These are phyloP conservation scores for Vespertilio murinus DNA, from an alignment of 2,797 vertebrate genomes.

Conservation along the genomic window DNA sequence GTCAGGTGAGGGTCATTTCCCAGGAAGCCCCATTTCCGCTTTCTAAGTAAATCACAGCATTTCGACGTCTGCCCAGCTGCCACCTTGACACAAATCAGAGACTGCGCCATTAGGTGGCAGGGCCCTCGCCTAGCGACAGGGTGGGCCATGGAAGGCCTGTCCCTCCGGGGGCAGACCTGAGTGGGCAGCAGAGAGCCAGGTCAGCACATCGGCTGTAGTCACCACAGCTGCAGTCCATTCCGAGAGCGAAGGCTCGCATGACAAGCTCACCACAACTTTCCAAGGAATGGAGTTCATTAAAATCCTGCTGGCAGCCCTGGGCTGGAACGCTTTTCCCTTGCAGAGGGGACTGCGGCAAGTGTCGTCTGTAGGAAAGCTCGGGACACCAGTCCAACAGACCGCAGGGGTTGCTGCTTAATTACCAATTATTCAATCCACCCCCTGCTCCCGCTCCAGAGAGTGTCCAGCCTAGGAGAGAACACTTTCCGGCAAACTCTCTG, in stretches of 20 bases:
- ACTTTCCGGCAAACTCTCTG: neutral
- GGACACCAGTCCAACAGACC: neutral
- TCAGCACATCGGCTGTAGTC: neutral
- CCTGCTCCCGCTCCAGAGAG: neutral
- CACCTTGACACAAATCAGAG: neutral
- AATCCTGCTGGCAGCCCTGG: conserved; percentile 58
- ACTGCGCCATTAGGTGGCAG: neutral
- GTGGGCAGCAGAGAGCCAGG: neutral
- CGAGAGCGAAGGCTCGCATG: neutral
- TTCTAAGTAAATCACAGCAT: neutral
- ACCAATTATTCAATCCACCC: neutral
- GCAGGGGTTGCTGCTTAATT: neutral
- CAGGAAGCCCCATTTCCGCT: neutral
- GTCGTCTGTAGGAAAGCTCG: neutral
- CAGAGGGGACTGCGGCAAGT: neutral
- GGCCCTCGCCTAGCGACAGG: neutral
- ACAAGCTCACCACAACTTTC: conserved; percentile 49
- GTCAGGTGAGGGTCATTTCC: neutral
- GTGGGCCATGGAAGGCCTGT: neutral
- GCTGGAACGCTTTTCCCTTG: conserved; percentile 44
- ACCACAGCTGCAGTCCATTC: conserved; percentile 22
- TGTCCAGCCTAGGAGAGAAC: neutral
- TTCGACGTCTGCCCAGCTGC: neutral
- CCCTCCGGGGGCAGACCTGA: neutral
- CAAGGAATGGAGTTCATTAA: conserved; percentile 68